Evolutionary conservation across 2,888 invertebrate genomes (phyloP), one percentile per base, ranked within the genome.

Genomic region (Phortica okadai): DNA sequence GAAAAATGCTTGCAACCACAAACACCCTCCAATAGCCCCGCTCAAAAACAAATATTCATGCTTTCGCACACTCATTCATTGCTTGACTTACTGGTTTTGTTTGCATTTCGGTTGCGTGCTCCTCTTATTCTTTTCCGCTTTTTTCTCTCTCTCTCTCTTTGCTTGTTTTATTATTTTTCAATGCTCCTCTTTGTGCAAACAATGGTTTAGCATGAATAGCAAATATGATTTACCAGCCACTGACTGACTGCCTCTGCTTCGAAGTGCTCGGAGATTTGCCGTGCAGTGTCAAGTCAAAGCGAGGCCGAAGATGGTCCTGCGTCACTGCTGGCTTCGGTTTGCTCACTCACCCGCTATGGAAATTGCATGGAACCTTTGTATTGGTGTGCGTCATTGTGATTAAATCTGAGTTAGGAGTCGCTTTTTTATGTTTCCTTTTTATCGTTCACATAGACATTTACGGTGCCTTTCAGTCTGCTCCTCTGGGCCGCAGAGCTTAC

Each of bases 131-230:
- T 50, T 16, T 14, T 45, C 45, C 41, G 64, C 59, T 66, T 42
- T 41, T 21, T 10, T 41, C 10, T 56, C 41, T 41, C 14, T 41
- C 14, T 66, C 41, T 74, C 42, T 44, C 16, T 56, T 45, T 59
- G 67, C 76, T 50, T 70, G 59, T 77, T 59, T 73, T 41, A 42
- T 10, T 50, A 50, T n/a, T 41, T 50, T 45, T 72, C 50, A 50
- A 8, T 21, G 70, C 16, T 54, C 56, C 11, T 14, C 73, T 70
- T 58, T 58, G 33, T 59, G 66, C 66, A 64, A 50, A 74, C 74
- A 54, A 80, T 77, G 86, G 86, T 86, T 85, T 83, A 82, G 83
- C 86, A 85, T 85, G 84, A 85, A 85, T 85, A 86, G 84, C 81
- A 83, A 85, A 85, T 87, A 85, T 79, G 75, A 69, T 80, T 80